These are phyloP conservation scores for Noctua janthina DNA, from an alignment of 2,888 invertebrate species.

Conservation along the genomic window DNA sequence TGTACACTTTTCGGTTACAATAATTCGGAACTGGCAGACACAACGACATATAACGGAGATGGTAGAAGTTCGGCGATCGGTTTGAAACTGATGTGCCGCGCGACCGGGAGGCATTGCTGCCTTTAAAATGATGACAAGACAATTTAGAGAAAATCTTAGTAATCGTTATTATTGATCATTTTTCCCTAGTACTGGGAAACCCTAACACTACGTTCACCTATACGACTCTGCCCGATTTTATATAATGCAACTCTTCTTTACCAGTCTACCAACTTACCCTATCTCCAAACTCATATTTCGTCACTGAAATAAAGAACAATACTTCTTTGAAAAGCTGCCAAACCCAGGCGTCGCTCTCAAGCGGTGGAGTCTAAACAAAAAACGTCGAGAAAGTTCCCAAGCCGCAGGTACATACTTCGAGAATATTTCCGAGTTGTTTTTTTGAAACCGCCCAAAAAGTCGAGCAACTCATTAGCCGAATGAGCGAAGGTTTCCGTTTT, in stretches of 20 bases:
- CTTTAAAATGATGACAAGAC: neutral
- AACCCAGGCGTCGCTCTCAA: conserved; percentile 63
- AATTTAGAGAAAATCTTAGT: neutral
- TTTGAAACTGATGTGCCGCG: neutral
- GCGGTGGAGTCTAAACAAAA: conserved; percentile 61
- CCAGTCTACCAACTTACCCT: neutral
- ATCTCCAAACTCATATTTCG: conserved; percentile 6
- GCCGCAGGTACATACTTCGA: conserved; percentile 70
- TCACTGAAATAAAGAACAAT: conserved; percentile 53
- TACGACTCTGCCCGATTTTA: too few species aligned
- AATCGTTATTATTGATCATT: neutral
- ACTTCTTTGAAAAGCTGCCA: conserved; percentile 57
- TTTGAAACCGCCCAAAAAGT: conserved; percentile 73
- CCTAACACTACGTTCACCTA: too few species aligned
- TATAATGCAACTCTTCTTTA: too few species aligned
- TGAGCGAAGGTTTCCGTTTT: conserved; percentile 77
- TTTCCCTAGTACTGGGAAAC: neutral
- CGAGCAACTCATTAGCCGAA: conserved; percentile 80
- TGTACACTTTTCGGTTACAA: neutral
- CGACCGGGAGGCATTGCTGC: neutral
- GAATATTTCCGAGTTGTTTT: conserved; percentile 72
- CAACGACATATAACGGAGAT: neutral
- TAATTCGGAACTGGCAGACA: neutral
- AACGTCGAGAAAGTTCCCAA: conserved; percentile 55
- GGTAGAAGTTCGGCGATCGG: neutral